A percentile compares a stretch with the other conserved stretches of the same genome.
Conservation (phyloP, 2,797 vertebrate species). For the Protosalanx chinensis region DNA sequence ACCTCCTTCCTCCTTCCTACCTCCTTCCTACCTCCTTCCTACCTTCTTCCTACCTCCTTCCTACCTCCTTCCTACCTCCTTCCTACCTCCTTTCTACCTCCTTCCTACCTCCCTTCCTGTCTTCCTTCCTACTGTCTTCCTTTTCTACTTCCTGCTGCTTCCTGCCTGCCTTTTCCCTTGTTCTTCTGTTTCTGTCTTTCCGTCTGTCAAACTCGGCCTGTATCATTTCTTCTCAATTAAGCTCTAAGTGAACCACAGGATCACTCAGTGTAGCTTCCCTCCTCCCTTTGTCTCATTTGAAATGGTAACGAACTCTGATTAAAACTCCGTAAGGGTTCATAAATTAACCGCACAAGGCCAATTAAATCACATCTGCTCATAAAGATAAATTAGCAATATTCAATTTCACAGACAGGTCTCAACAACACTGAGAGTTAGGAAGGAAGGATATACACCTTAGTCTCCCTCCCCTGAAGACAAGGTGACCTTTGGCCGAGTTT, state of each 20-base stretch:
- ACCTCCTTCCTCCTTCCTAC: too few species aligned
- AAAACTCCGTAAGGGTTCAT: slow-evolving; percentile 57
- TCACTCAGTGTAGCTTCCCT: slow-evolving; percentile 63
- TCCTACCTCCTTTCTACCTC: background rate
- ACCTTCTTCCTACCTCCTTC: slow-evolving; percentile 1
- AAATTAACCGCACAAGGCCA: slow-evolving; percentile 59
- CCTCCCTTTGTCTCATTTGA: slow-evolving; percentile 68
- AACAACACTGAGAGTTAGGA: background rate
- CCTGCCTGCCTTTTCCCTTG: too few species aligned
- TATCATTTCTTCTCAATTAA: slow-evolving; percentile 71
- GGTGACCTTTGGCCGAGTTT: slow-evolving; percentile 37
- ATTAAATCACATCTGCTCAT: slow-evolving; percentile 57
- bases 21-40: background rate
- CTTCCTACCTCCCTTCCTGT: too few species aligned
- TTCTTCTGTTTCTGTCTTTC: background rate
- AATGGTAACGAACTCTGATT: slow-evolving; percentile 68
- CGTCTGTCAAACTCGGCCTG: slow-evolving; percentile 61
- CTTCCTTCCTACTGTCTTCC: too few species aligned
- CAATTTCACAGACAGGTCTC: slow-evolving; percentile 44
- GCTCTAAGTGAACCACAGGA: slow-evolving; percentile 67
- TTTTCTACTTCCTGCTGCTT: too few species aligned
- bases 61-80: background rate
- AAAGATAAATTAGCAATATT: slow-evolving; percentile 57
- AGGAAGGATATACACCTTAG: background rate
- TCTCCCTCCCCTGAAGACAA: slow-evolving; percentile 23